Conservation (phyloP, 2,797 vertebrate genomes). For the Benthosema pterotum region DNA sequence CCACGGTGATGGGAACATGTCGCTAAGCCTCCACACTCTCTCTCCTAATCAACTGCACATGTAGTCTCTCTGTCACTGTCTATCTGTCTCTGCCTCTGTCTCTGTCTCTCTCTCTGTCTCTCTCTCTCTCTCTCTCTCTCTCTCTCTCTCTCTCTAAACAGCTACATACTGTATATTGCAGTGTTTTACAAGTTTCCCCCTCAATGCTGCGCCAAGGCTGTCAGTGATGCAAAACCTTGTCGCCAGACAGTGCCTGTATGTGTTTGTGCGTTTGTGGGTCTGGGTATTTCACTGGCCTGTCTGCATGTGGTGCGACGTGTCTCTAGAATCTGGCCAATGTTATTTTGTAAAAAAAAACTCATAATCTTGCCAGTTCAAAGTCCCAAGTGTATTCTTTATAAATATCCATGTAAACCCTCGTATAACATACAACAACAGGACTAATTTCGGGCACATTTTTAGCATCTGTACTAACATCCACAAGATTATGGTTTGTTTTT, state of each 20-base stretch:
- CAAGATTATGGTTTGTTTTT: too few relatives aligned
- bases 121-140: constrained; percentile 41
- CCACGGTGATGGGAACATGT: constrained; percentile 72
- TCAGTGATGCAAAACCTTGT: background rate
- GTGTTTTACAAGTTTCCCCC: constrained; percentile 48
- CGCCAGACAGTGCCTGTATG: background rate
- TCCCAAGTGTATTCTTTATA: constrained; percentile 54
- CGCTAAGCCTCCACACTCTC: constrained; percentile 58
- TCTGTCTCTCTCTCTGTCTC: constrained; percentile 19
- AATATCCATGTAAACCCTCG: constrained; percentile 59
- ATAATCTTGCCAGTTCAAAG: constrained; percentile 63
- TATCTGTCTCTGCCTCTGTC: constrained; percentile 40
- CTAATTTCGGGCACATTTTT: too few relatives aligned
- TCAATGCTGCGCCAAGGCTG: constrained; percentile 27
- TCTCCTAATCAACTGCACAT: constrained; percentile 79
- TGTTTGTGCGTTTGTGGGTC: constrained; percentile 42
- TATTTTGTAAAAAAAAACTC: constrained; percentile 55
- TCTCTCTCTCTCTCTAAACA: constrained; percentile 36
- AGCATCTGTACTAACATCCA: too few relatives aligned
- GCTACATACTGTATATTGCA: constrained; percentile 48
- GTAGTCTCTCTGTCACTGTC: constrained; percentile 42
- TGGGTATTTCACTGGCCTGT: constrained; percentile 27
- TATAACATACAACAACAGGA: constrained; percentile 36
- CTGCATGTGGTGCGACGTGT: constrained; percentile 45
- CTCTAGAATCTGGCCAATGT: constrained; percentile 63